Percentiles rank a stretch among this genome's conserved stretches.
Evolutionary conservation across 2,888 invertebrate species (phyloP).

Genomic region (Microplitis manilae): DNA sequence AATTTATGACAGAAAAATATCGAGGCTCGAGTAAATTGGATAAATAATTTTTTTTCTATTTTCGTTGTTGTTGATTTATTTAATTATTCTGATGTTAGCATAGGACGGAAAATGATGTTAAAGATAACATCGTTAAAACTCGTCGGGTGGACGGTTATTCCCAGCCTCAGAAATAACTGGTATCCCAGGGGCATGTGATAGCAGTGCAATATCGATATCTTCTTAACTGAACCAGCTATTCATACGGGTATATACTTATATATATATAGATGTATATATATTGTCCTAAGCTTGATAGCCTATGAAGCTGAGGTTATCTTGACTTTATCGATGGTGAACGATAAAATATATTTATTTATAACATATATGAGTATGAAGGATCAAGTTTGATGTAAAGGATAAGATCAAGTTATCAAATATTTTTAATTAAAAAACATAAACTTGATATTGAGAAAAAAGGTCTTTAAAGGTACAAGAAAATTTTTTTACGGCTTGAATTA

Average conservation of each 20-base stretch:
- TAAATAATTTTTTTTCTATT: background rate
- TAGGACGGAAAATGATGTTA: slow-evolving; percentile 20
- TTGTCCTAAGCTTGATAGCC: slow-evolving; percentile 26
- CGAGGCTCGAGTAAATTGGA: background rate
- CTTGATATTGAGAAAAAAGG: too few species aligned
- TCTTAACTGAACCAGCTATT: slow-evolving; percentile 42
- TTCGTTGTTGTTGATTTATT: background rate
- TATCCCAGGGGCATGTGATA: slow-evolving; percentile 13
- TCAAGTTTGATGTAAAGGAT: background rate
- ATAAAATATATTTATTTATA: slow-evolving; percentile 31
- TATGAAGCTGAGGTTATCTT: slow-evolving; percentile 32
- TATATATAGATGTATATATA: background rate
- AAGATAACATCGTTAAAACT: slow-evolving; percentile 25
- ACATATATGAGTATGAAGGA: background rate
- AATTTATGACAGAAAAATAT: background rate
- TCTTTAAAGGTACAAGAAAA: too few species aligned
- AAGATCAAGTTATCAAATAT: background rate
- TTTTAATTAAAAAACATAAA: background rate
- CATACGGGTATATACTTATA: slow-evolving; percentile 22
- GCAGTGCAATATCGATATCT: slow-evolving; percentile 35
- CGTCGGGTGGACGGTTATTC: slow-evolving; percentile 20
- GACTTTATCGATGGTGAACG: slow-evolving; percentile 35
- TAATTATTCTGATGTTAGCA: background rate
- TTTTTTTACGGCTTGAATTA: too few species aligned
- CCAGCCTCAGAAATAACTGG: slow-evolving; percentile 8